Evolutionary conservation across 2,797 vertebrate species (phyloP).

Genomic region (Centropyge bicolor): DNA sequence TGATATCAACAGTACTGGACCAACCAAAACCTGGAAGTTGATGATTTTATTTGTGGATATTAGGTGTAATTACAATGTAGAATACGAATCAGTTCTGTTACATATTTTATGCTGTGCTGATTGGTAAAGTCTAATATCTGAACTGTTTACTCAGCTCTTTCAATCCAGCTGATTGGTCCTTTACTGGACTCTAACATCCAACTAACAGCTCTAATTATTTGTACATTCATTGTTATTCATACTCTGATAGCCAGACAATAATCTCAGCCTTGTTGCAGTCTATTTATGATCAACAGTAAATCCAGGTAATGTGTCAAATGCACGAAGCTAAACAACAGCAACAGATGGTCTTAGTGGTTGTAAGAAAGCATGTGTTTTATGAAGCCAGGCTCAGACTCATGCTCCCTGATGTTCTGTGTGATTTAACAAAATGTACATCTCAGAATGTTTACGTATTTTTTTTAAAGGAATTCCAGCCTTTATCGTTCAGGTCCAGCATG

Average conservation of each 20-base stretch:
- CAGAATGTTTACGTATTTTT: neutral
- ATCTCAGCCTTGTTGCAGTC: neutral
- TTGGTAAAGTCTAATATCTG: constrained; percentile 1
- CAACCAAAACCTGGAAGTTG: neutral
- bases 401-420: neutral
- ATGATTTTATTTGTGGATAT: neutral
- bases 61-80: neutral
- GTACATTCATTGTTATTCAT: neutral
- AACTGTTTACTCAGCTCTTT: neutral
- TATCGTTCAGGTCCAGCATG: no score
- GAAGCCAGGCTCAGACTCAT: neutral
- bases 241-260: neutral
- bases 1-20: neutral
- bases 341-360: neutral
- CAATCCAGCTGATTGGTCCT: neutral
- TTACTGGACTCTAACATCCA: neutral
- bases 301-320: neutral
- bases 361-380: constrained; percentile 1
- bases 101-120: neutral
- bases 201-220: neutral
- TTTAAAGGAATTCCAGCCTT: no score
- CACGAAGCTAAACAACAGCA: neutral
- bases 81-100: neutral
- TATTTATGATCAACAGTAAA: constrained; percentile 6
- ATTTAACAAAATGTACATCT: neutral